Percentiles rank a stretch among this genome's conserved stretches.
These are phyloP conservation scores for Parnassius mnemosyne DNA, from an alignment of 2,888 invertebrate genomes.

Conservation along the genomic window DNA sequence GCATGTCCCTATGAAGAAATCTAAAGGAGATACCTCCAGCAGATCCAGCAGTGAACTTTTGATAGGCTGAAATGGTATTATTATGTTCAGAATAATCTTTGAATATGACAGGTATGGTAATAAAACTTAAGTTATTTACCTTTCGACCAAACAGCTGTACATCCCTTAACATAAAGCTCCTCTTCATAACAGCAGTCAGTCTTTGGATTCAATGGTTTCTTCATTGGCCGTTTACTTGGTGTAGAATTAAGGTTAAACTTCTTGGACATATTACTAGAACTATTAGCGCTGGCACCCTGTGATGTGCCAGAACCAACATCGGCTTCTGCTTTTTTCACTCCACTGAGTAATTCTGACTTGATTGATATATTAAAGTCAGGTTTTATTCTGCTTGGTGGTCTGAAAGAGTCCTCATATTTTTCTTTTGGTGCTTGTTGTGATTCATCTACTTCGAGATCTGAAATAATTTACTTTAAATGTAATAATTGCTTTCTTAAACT, in stretches of 20 bases:
- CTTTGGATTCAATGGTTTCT: slow-evolving; percentile 58
- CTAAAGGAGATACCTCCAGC: too few species aligned
- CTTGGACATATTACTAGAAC: slow-evolving; percentile 72
- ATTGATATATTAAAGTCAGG: slow-evolving; percentile 72
- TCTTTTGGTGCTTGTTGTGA: slow-evolving; percentile 49
- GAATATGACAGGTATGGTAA: too few species aligned
- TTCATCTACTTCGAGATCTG: slow-evolving; percentile 44
- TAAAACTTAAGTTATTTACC: slow-evolving; percentile 50
- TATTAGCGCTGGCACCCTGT: slow-evolving; percentile 63
- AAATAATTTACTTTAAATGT: background rate
- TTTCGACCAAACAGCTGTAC: slow-evolving; percentile 91
- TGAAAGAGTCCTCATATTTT: slow-evolving; percentile 65
- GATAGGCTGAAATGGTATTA: too few species aligned
- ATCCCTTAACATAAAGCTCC: slow-evolving; percentile 92
- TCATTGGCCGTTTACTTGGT: slow-evolving; percentile 39
- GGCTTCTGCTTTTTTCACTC: slow-evolving; percentile 54
- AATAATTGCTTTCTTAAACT: too few species aligned
- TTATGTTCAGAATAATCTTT: too few species aligned
- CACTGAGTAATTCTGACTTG: slow-evolving; percentile 60
- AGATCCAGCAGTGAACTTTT: too few species aligned
- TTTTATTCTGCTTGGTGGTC: slow-evolving; percentile 65
- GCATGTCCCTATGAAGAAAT: too few species aligned
- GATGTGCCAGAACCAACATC: slow-evolving; percentile 56
- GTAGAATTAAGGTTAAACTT: slow-evolving; percentile 59
- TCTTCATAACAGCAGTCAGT: slow-evolving; percentile 85